A percentile compares a stretch with the other conserved stretches of the same genome.
These are phyloP conservation scores for Drosophila teissieri DNA, from an alignment of 1,140 invertebrate species.

Conservation along the genomic window DNA sequence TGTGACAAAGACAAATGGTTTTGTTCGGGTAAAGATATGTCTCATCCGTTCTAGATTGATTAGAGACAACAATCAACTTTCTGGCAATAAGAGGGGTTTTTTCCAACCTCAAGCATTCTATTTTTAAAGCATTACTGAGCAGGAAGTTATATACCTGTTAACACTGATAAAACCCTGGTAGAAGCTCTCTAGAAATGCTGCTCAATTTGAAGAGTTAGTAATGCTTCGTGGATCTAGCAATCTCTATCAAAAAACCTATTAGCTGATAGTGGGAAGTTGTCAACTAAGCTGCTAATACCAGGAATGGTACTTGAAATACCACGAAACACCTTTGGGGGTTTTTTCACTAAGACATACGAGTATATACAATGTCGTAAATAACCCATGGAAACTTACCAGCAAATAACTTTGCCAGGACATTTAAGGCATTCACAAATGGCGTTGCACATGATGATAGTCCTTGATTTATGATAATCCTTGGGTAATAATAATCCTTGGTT, in stretches of 20 bases:
- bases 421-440: constrained; percentile 74
- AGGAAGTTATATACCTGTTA: constrained; percentile 22
- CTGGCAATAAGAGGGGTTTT: background rate
- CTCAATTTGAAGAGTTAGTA: background rate
- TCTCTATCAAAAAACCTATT: background rate
- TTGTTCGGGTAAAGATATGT: constrained; percentile 12
- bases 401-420: constrained; percentile 76
- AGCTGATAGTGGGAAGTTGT: background rate
- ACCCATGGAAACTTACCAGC: constrained; percentile 61
- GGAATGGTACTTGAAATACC: background rate
- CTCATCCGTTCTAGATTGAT: constrained; percentile 18
- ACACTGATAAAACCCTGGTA: constrained; percentile 3
- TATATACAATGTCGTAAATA: too few relatives aligned
- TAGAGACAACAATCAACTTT: constrained; percentile 16
- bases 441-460: constrained; percentile 64
- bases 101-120: constrained; percentile 2
- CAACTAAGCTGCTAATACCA: background rate
- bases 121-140: constrained; percentile 20
- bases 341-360: background rate
- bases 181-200: background rate
- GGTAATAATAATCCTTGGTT: too few relatives aligned
- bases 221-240: background rate
- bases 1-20: constrained; percentile 30
- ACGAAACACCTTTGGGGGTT: background rate
- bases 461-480: too few relatives aligned